A percentile compares a stretch with the other conserved stretches of the same genome.
These are phyloP conservation scores for Cheirogaleus major DNA, from an alignment of 2,797 vertebrate genomes.

Conservation along the genomic window DNA sequence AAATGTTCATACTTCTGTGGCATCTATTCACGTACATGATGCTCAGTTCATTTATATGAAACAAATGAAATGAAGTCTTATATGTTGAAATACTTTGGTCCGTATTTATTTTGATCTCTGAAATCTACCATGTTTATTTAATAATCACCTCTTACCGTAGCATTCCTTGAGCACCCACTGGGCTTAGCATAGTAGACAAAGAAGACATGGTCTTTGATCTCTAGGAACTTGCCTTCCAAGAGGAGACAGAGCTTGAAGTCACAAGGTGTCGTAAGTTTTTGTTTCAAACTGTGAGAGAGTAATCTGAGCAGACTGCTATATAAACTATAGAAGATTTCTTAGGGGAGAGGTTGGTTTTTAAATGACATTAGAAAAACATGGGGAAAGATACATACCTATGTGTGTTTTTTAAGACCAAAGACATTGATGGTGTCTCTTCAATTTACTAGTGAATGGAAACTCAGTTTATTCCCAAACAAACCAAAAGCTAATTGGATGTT, in stretches of 20 bases:
- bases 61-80: background rate
- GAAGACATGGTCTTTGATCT: background rate
- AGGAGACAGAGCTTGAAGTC: background rate
- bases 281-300: background rate
- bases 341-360: background rate
- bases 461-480: background rate
- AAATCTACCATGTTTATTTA: background rate
- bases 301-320: background rate
- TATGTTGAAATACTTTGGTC: background rate
- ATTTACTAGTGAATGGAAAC: background rate
- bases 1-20: background rate
- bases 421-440: background rate
- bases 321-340: background rate
- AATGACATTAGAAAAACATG: background rate
- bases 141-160: background rate
- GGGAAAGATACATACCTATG: background rate
- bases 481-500: background rate
- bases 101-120: background rate
- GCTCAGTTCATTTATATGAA: background rate
- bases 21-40: background rate
- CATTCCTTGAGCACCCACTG: background rate
- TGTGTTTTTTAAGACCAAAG: background rate
- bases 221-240: background rate
- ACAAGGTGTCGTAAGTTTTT: background rate
- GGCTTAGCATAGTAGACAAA: background rate